phyloP scores from a whole-genome alignment of 2,888 invertebrate genomes.

The Podabrus alpinus region DNA sequence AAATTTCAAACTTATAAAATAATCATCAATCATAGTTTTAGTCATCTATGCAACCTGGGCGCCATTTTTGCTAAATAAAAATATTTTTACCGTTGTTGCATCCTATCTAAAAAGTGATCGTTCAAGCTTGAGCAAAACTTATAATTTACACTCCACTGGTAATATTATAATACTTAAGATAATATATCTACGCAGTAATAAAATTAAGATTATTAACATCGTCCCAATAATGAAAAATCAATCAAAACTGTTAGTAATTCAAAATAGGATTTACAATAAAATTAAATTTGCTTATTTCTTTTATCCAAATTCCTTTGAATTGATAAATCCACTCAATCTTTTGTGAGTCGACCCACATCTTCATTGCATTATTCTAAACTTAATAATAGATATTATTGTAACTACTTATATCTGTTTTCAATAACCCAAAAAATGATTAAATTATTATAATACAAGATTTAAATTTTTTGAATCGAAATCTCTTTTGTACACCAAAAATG shows the following conservation, averaged over 20 bases:
- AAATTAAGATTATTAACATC: not conserved
- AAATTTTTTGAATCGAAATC: conserved; percentile 13
- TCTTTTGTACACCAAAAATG: conserved; percentile 4
- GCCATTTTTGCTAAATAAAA: not conserved
- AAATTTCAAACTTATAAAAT: conserved; percentile 3
- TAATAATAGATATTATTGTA: not conserved
- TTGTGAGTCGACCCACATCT: not conserved
- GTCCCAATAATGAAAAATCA: not conserved
- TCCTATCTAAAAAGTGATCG: not conserved
- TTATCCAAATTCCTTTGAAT: not conserved
- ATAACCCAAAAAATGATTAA: not conserved
- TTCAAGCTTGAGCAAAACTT: not conserved
- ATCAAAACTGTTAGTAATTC: no score
- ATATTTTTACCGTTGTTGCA: not conserved
- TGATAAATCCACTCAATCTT: not conserved
- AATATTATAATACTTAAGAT: not conserved
- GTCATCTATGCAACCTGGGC: not conserved
- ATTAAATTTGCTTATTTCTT: conserved; percentile 6
- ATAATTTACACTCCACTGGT: not conserved
- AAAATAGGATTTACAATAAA: conserved; percentile 6
- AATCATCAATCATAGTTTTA: not conserved
- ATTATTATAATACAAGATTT: not conserved
- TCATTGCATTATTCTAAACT: not conserved
- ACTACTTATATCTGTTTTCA: not conserved
- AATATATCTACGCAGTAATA: not conserved